phyloP scores from a whole-genome alignment of 1,140 invertebrate genomes.

The Theocolax elegans region DNA sequence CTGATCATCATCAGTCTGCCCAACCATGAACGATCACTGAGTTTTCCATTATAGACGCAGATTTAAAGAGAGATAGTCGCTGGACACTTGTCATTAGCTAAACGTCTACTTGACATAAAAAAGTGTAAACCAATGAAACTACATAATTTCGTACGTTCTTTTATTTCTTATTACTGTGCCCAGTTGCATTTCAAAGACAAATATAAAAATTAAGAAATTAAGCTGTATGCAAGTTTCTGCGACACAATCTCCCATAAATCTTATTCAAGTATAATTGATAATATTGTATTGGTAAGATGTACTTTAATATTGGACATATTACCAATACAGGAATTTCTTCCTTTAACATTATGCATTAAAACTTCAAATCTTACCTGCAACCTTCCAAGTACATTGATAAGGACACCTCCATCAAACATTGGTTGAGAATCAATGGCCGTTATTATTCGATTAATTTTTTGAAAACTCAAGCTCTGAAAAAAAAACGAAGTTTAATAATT shows the following conservation, averaged over 20 bases:
- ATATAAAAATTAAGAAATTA: slow-evolving; percentile 13
- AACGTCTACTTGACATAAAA: slow-evolving; percentile 46
- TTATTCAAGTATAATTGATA: slow-evolving; percentile 9
- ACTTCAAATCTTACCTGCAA: slow-evolving; percentile 80
- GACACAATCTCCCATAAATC: slow-evolving; percentile 30
- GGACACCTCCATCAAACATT: slow-evolving; percentile 93
- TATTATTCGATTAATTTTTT: slow-evolving; percentile 91
- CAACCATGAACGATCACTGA: slow-evolving; percentile 63
- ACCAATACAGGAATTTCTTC: too few species aligned
- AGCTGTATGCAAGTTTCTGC: slow-evolving; percentile 22
- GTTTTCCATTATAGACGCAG: slow-evolving; percentile 49
- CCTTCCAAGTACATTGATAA: slow-evolving; percentile 93
- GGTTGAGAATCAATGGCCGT: slow-evolving; percentile 95
- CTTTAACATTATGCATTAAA: too few species aligned
- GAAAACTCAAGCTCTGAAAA: slow-evolving; percentile 85
- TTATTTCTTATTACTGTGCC: too few species aligned
- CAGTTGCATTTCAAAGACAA: slow-evolving; percentile 5
- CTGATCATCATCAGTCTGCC: slow-evolving; percentile 90
- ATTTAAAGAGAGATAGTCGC: slow-evolving; percentile 51
- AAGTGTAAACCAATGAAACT: slow-evolving; percentile 29
- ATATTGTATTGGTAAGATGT: background rate
- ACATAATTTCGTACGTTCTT: slow-evolving; percentile 20
- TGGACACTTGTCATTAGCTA: slow-evolving; percentile 51
- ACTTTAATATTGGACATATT: background rate
- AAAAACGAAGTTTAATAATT: background rate